Percentiles rank a stretch among this genome's conserved stretches.
Evolutionary conservation across 2,797 vertebrate species (phyloP).

Genomic region (Melanotaenia trifasciata): DNA sequence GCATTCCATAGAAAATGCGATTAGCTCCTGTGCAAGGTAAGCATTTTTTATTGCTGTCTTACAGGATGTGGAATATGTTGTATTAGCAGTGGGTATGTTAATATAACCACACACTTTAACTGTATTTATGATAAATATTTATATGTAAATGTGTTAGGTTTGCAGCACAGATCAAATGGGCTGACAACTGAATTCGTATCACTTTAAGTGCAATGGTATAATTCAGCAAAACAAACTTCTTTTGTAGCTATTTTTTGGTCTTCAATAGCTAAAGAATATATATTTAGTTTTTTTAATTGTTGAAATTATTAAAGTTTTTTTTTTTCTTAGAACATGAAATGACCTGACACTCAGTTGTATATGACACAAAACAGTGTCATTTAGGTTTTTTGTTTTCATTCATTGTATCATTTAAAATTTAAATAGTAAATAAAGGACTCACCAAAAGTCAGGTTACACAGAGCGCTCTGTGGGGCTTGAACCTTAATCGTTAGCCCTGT

Average conservation of each 20-base stretch:
- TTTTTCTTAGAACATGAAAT: background rate
- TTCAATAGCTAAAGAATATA: background rate
- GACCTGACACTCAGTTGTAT: too few relatives aligned
- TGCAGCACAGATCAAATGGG: background rate
- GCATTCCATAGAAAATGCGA: constrained; percentile 60
- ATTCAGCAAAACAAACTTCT: constrained; percentile 24
- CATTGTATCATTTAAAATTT: too few relatives aligned
- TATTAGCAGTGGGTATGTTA: constrained; percentile 15
- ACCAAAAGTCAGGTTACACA: too few relatives aligned
- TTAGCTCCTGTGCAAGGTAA: constrained; percentile 70
- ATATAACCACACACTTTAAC: constrained; percentile 1
- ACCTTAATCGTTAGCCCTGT: too few relatives aligned
- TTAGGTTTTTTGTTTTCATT: background rate
- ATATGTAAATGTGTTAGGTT: background rate
- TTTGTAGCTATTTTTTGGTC: background rate
- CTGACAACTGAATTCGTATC: constrained; percentile 23
- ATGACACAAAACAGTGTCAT: background rate
- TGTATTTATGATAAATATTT: constrained; percentile 3
- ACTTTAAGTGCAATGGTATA: constrained; percentile 26
- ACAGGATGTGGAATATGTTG: constrained; percentile 26
- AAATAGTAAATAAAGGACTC: too few relatives aligned
- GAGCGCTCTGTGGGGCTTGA: too few relatives aligned
- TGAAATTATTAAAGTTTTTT: background rate
- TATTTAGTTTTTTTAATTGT: background rate
- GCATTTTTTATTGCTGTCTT: constrained; percentile 49